Evolutionary conservation across 2,797 vertebrate species (phyloP), one percentile per base, ranked within the genome.

Genomic region (Falco naumanni): DNA sequence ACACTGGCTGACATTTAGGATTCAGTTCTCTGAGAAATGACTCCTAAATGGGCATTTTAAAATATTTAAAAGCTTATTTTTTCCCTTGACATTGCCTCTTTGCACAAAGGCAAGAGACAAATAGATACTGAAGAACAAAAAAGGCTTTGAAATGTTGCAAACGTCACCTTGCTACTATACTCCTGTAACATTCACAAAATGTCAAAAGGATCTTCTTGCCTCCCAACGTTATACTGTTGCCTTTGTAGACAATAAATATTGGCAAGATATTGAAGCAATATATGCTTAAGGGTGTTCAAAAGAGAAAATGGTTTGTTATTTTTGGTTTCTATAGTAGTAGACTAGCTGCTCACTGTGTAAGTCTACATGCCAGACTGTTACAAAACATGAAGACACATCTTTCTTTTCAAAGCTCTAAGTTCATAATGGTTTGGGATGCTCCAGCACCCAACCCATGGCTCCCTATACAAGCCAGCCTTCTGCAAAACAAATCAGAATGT

Each of bases 211-310:
- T 78, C 61, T 64, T 78, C 37, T 86, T 84, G 29, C 57, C 50
- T 95, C 43, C 13, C 54, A 13, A 5, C 13, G 17, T 78, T 89
- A 50, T 11, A n/a, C 41, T 65, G 33, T 41, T 87, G n/a, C 61
- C 57, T 96, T 95, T 88, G 69, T 88, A 95, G 79, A 81, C 66
- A 94, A 95, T 68, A 93, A 89, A 87, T n/a, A 39, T 63, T 95
- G 92, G 65, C 57, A 70, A 70, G 48, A 53, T 57, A 83, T 3
- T 75, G 51, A 60, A 56, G 57, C 34, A 39, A 28, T 26, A 7
- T 64, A 41, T 28, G 68, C 11, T 77, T 26, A 80, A 66, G 28
- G 28, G 84, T 64, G 39, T 60, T 88, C 39, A 12, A 93, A 93
- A 93, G 69, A 81, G 34, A 57, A 88, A 92, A 56, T 0, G 3